Evolutionary conservation across 2,888 invertebrate species (phyloP), one percentile per base, ranked within the genome.

Genomic region (Pristionchus entomophagus): DNA sequence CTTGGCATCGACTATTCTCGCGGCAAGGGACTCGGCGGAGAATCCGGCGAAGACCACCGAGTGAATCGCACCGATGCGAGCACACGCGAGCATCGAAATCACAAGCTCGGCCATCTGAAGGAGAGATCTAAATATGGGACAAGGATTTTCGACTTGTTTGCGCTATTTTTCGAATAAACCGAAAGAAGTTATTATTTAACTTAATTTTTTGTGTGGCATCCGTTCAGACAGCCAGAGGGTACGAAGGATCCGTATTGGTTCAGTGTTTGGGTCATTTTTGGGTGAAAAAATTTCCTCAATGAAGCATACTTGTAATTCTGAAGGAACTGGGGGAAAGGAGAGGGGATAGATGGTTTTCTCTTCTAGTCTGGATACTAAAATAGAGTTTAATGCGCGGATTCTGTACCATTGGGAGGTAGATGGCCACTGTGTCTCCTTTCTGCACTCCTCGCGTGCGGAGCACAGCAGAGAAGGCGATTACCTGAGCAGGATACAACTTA

Each of bases 361-460:
- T n/a, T n/a, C n/a, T n/a, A n/a, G n/a, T n/a, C n/a, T n/a, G n/a
- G 45, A 45, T 45, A 45, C 6, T 45, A 14, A 45, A 45, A 10
- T 45, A 45, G 45, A 45, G 45, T 45, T n/a, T n/a, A n/a, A n/a
- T n/a, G n/a, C n/a, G 85, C 12, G 12, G 53, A 26, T 62, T 26
- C 17, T 19, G 19, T 69, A 99, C 96, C 98, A 99, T 99, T 22
- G 99, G 99, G 97, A 99, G 97, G 94, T 99, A 99, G 90, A 99
- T 96, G 65, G 97, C 97, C 10, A 99, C 97, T 45, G 97, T 95
- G 94, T 99, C 98, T 1, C 99, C 99, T 94, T 97, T 94, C 88
- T 94, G 93, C 14, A 95, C 93, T 53, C 95, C 95, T 69, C 91
- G 90, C 22, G 90, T 88, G 32, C 92, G 90, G 62, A 93, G 89